Evolutionary conservation across 2,888 invertebrate genomes (phyloP), one percentile per base, ranked within the genome.

Genomic region (Rhaphigaster nebulosa): DNA sequence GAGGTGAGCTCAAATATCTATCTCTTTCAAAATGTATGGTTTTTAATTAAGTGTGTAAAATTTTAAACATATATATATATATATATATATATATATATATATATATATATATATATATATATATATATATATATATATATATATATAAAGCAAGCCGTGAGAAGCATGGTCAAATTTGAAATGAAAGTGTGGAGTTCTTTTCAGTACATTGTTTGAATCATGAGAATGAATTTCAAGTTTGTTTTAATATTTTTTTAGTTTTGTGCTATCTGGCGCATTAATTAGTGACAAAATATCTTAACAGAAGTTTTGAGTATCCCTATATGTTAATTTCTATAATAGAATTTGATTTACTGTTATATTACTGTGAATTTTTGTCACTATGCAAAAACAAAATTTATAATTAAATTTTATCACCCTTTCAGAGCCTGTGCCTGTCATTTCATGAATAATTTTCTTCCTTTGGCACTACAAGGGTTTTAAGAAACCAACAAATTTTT

Each of bases 1-100:
- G 92, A 92, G 92, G 92, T 92, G 91, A 92, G 92, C 90, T 80
- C 29, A 76, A 87, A 87, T 87, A 60, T 29, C 87, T 70, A 52
- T 52, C 38, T 80, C n/a, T 60, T 34, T 52, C 29, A 60, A 52
- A 26, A 45, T 84, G 1, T n/a, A 45, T 41, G 18, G 23, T 80
- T 23, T 65, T 52, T 60, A 56, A 88, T n/a, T 60, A n/a, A n/a
- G n/a, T 4, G 65, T 88, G 15, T 60, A 52, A 20, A 20, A 52
- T n/a, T 29, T 45, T 70, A 70, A 45, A 50, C 18, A 70, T 76
- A 15, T 45, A 76, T 8, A 89, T 76, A 89, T 12, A 70, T 76
- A 15, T 45, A 76, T 8, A 89, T 76, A 89, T 12, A 70, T 76
- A 15, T 45, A 76, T 8, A 89, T 76, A 89, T 12, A 70, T 76